Base-by-base conservation (phyloP, 2,797 vertebrate species). In the Pipistrellus pygmaeus region DNA sequence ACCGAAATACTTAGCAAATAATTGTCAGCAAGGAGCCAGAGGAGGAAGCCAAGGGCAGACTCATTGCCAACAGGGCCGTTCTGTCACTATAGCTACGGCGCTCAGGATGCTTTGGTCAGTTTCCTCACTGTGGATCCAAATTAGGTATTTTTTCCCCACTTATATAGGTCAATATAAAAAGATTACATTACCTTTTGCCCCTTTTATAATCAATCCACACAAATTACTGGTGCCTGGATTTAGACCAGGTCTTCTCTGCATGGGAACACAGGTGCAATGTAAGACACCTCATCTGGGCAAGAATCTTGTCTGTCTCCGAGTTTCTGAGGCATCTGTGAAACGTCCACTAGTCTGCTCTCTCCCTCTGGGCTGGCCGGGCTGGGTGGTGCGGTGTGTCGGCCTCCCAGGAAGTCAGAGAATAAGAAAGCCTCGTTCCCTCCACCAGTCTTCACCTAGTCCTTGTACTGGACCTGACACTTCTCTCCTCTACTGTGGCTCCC, bases 21-120 rank as follows among this genome's bases (percentile, higher is more conserved):
- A 90, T 92, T 96, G 95, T 93, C 88, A 96, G 88, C 82, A 72
- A 85, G 76, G 23, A 95, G 77, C 35, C 20, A 68, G 51, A 93
- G 69, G 85, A 94, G 75, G 88, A 90, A 76, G 69, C 53, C 94
- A 93, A 96, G 95, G 94, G 66, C 90, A 97, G 85, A 85, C 41
- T 32, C 69, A 6, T 5, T 23, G 46, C 17, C 10, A 18, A 72
- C 5, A 85, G 15, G 35, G 46, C 48, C 32, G 85, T 51, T 88
- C 14, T 77, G 53, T 88, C 71, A 10, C 14, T 41, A 21, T 23
- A 76, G 57, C 35, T 27, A 20, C 2, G 23, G 32, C 4, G 8
- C 48, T 80, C 6, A 8, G 15, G 14, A 64, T 32, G 21, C 41
- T 64, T 25, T 35, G 44, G 2, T 73, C 32, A 35, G 35, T 51